phyloP scores from a whole-genome alignment of 2,113 vertebrate species.

The Gnathonemus longibarbis region DNA sequence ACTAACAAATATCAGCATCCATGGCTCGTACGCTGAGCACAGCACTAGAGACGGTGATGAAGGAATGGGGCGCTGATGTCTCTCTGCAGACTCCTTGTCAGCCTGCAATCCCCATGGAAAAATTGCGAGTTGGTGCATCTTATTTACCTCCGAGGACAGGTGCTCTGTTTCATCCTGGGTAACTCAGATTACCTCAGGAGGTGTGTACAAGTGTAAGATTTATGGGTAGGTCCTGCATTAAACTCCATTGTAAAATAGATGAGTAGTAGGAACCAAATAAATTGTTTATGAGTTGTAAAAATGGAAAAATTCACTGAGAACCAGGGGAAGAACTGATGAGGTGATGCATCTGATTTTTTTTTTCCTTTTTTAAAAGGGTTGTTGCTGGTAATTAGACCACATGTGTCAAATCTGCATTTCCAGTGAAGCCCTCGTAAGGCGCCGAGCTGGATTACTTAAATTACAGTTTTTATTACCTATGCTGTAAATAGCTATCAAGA shows the following conservation, averaged over 20 bases:
- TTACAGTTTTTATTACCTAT: slow-evolving; percentile 20
- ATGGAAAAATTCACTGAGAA: neutral
- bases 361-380: neutral
- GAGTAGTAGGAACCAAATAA: neutral
- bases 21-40: neutral
- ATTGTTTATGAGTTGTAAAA: neutral
- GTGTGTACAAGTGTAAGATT: neutral
- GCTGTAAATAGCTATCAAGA: slow-evolving; percentile 39
- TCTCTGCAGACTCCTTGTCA: neutral
- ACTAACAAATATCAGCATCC: neutral
- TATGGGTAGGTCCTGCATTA: neutral
- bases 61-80: neutral
- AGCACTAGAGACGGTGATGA: neutral
- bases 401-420: neutral
- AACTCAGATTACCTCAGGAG: neutral
- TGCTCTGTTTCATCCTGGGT: neutral
- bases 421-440: neutral
- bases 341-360: neutral
- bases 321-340: neutral
- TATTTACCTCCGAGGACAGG: neutral
- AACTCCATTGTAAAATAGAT: neutral
- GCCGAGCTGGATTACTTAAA: slow-evolving; percentile 37
- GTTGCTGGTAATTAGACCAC: neutral
- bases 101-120: neutral
- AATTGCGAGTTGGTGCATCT: neutral